phyloP scores from a whole-genome alignment of 1,140 invertebrate species.

The Bombus pyrosoma region DNA sequence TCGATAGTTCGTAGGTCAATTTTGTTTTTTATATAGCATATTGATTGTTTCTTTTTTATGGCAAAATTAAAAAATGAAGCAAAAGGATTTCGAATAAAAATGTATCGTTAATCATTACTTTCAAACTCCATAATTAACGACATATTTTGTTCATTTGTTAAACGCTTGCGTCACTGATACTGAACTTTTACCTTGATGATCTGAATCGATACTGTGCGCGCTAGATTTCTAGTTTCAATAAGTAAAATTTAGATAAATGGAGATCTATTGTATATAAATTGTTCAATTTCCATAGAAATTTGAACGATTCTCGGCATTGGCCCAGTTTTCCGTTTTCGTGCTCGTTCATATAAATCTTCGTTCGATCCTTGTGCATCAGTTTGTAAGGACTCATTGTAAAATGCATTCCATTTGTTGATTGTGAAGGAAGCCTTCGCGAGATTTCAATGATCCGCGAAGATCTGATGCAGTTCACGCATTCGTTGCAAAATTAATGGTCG shows the following conservation, averaged over 20 bases:
- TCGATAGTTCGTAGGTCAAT: neutral
- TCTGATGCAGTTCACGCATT: constrained; percentile 32
- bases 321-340: neutral
- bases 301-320: neutral
- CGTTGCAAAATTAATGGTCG: constrained; percentile 47
- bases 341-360: neutral
- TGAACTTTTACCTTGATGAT: too few relatives aligned
- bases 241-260: neutral
- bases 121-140: too few relatives aligned
- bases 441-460: constrained; percentile 12
- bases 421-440: neutral
- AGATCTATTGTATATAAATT: neutral
- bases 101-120: too few relatives aligned
- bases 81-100: too few relatives aligned
- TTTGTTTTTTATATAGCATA: neutral
- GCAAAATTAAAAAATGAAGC: too few relatives aligned
- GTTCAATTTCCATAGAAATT: neutral
- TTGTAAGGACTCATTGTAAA: neutral
- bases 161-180: too few relatives aligned
- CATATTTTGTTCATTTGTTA: too few relatives aligned
- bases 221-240: too few relatives aligned
- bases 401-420: neutral
- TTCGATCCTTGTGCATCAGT: neutral
- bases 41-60: too few relatives aligned
- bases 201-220: too few relatives aligned